Percentiles rank a stretch among this genome's conserved stretches.
Evolutionary conservation across 1,140 invertebrate genomes (phyloP).

Genomic region (Apocrypta bakeri): DNA sequence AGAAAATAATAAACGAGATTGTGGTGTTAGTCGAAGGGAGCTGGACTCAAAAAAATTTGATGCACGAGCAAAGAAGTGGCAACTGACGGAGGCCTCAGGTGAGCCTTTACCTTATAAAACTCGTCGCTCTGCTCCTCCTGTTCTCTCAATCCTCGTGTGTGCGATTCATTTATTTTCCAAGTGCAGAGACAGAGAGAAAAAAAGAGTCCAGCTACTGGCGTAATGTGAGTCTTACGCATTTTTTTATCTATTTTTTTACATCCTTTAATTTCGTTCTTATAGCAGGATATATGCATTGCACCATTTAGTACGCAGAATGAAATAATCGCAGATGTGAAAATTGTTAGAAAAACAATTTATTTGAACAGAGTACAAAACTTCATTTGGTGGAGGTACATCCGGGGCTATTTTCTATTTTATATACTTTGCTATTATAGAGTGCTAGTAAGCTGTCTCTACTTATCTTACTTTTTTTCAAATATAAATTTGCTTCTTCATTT

Average conservation of each 20-base stretch:
- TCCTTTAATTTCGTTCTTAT: neutral
- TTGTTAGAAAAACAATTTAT: constrained; percentile 75
- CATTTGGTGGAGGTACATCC: constrained; percentile 63
- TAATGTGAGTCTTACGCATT: constrained; percentile 59
- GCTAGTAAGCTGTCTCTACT: constrained; percentile 41
- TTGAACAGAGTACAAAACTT: constrained; percentile 48
- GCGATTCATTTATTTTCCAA: constrained; percentile 67
- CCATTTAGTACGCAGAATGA: neutral
- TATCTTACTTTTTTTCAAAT: constrained; percentile 40
- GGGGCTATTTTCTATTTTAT: constrained; percentile 53
- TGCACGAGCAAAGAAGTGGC: constrained; percentile 61
- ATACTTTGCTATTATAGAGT: constrained; percentile 55
- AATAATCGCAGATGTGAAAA: constrained; percentile 36
- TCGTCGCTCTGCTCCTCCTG: constrained; percentile 19
- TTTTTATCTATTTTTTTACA: neutral
- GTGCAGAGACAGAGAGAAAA: constrained; percentile 57
- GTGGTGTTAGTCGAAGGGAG: constrained; percentile 61
- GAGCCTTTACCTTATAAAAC: constrained; percentile 61
- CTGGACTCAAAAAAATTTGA: constrained; percentile 73
- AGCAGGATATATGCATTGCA: neutral
- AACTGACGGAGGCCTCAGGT: constrained; percentile 69
- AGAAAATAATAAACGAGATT: neutral
- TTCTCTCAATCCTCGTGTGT: constrained; percentile 33
- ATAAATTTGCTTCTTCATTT: constrained; percentile 45
- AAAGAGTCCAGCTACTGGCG: constrained; percentile 55